These are phyloP conservation scores for Brachynemurus nebulosus DNA, from an alignment of 2,888 invertebrate genomes.

Conservation along the genomic window DNA sequence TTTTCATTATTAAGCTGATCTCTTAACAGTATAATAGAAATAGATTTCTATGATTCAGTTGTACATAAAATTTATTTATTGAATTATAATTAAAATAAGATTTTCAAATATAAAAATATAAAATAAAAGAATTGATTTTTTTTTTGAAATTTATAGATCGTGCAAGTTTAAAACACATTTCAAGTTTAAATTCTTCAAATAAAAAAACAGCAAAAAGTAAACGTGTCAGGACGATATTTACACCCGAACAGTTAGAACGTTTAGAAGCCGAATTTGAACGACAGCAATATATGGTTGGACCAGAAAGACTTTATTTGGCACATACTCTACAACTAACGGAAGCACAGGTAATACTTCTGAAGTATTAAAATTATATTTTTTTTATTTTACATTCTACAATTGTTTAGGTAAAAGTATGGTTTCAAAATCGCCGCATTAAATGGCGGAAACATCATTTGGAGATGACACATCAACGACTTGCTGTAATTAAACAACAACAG, in stretches of 20 bases:
- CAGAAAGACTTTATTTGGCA: constrained; percentile 83
- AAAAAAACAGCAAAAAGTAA: constrained; percentile 49
- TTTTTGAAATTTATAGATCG: not conserved
- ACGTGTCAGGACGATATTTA: constrained; percentile 89
- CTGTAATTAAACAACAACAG: constrained; percentile 37
- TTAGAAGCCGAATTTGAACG: constrained; percentile 89
- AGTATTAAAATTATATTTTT: constrained; percentile 24
- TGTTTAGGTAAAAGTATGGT: constrained; percentile 73
- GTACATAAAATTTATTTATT: no score
- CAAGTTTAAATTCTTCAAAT: not conserved
- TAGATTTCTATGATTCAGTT: no score
- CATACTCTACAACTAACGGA: constrained; percentile 76
- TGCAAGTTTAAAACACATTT: not conserved
- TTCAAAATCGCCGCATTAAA: constrained; percentile 86
- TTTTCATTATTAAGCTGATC: no score
- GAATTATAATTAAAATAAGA: no score
- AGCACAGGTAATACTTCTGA: constrained; percentile 60
- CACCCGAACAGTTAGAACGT: constrained; percentile 87
- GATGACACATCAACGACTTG: constrained; percentile 76
- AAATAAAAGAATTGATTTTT: no score
- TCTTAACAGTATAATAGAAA: no score
- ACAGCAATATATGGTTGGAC: constrained; percentile 97
- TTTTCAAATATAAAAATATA: no score
- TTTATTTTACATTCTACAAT: not conserved
- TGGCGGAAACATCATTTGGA: constrained; percentile 93